A percentile compares a stretch with the other conserved stretches of the same genome.
Conservation (phyloP, 2,113 vertebrate species). For the Catharus minimus region DNA sequence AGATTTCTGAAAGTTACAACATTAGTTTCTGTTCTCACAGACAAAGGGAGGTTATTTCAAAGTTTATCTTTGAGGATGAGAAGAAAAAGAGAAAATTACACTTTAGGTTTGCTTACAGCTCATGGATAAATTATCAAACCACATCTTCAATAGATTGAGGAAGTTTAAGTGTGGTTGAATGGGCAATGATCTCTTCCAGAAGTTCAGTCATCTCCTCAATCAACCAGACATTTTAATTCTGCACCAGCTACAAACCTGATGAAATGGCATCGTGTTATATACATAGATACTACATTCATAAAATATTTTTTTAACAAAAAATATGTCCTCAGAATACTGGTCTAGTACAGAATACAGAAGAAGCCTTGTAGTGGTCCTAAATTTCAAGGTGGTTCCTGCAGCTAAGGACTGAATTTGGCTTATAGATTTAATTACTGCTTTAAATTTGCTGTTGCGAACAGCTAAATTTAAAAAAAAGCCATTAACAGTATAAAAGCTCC, state of each 20-base stretch:
- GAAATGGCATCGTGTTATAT: neutral
- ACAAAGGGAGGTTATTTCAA: neutral
- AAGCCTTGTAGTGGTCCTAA: neutral
- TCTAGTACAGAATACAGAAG: neutral
- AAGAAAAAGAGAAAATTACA: neutral
- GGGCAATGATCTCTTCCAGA: neutral
- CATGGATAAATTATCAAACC: neutral
- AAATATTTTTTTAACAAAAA: neutral
- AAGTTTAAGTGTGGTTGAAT: neutral
- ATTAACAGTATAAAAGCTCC: neutral
- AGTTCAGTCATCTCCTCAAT: neutral
- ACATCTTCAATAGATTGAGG: neutral
- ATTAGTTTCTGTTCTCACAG: neutral
- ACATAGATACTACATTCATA: neutral
- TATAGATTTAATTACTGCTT: neutral
- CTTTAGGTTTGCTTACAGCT: neutral
- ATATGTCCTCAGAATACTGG: neutral
- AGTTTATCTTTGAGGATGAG: neutral
- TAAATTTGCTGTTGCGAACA: neutral
- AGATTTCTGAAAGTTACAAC: neutral
- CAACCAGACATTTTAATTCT: neutral
- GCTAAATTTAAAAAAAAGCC: neutral
- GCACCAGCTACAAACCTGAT: neutral
- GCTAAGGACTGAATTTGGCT: neutral
- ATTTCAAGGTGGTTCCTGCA: neutral